Base-by-base conservation (phyloP, 2,113 vertebrate genomes). In the Salvelinus fontinalis region DNA sequence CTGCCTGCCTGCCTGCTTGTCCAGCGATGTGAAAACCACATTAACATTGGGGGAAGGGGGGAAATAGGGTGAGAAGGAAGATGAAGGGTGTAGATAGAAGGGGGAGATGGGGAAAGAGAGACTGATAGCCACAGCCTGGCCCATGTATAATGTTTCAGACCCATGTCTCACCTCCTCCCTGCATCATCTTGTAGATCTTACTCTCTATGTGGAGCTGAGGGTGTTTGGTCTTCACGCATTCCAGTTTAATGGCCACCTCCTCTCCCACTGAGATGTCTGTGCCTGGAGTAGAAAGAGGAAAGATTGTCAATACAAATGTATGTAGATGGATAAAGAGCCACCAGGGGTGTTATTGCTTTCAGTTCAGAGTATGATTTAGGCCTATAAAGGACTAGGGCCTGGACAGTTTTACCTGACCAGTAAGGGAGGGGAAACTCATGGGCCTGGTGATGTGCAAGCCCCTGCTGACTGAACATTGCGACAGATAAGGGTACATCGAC, bases 161-260 rank as follows among this genome's bases (percentile, higher is more conserved):
- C 54, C 57, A 74, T 71, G n/a, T 70, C 89, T 82, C 91, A 94
- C 95, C 96, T 94, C 96, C 95, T 83, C 95, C 96, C 88, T 97
- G 96, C 95, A 97, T 96, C 95, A 97, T 96, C 88, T 97, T 97
- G 93, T 97, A 97, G 90, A 97, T 97, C 91, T 97, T 97, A 94
- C 96, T 97, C 90, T 97, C 96, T 0, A 97, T 97, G 87, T 97
- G 96, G 51, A 97, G 95, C 82, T 97, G 96, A 86, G 96, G 95
- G 83, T 97, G 96, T 85, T 97, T 97, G 31, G 95, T 97, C 92
- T 97, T 97, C 85, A 97, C 96, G 91, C 95, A 96, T 92, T 97
- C 96, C 75, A 97, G 89, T 86, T 97, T 97, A 92, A 97, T 97
- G 84, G 96, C 96, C 84, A 97, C 96, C 83, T 96, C 96, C 78